Base-by-base conservation (phyloP, 2,113 vertebrate genomes). In the Cryptoleucopteryx plumbea region DNA sequence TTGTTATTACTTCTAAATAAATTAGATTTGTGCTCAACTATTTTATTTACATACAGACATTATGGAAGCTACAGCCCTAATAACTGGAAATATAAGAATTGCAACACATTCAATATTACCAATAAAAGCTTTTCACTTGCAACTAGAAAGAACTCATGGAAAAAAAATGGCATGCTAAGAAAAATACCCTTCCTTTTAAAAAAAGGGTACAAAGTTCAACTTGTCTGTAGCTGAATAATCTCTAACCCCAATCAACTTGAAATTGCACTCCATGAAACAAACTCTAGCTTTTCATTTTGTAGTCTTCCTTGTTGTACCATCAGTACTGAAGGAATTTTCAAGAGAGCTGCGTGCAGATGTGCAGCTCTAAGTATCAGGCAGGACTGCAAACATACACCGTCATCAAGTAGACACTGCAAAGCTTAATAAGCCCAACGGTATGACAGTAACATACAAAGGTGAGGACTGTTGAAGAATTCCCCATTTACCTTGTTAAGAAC, bases 401-500 rank as follows among this genome's bases (percentile, higher is more conserved):
- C 70, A 50, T 47, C 53, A 86, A 75, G 14, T 1, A 80, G 32
- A 91, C 55, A 47, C 38, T 74, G 58, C 18, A 68, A 90, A 71
- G 34, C 38, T 47, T 80, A 74, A 55, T 71, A 91, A 88, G 47
- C 50, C 80, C 73, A 94, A 79, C 5, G 12, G 55, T 61, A 71
- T 53, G 77, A 85, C 79, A 59, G n/a, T 9, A 93, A 67, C 21
- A 50, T 9, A 91, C 8, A 95, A 84, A 75, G 66, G 82, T 62
- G 63, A 90, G 80, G 59, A 94, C 47, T 9, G 55, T 16, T n/a
- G 85, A 90, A 94, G 42, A 77, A 90, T 83, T 68, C 53, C 70
- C 40, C 32, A 66, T 98, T 98, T 98, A 99, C 99, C 99, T 99
- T 66, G 99, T 99, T 97, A 99, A 98, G 98, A 99, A 99, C 97